Percentiles rank a stretch among this genome's conserved stretches.
Evolutionary conservation across 1,140 invertebrate species (phyloP).

Genomic region (Trypoxylus dichotomus): DNA sequence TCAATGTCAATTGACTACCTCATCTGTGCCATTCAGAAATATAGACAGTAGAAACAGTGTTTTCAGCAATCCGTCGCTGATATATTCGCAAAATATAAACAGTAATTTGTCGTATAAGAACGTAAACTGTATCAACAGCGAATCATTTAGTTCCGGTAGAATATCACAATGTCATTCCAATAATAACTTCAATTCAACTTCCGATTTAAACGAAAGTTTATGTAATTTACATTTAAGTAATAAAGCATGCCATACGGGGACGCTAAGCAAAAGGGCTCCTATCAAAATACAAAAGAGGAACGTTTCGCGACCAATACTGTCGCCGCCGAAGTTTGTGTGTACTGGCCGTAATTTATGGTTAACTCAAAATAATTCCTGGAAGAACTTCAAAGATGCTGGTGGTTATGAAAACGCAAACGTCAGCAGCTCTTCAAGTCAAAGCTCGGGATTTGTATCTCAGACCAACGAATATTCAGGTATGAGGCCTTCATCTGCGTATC

Average conservation of each 20-base stretch:
- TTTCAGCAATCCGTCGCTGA: not conserved
- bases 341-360: not conserved
- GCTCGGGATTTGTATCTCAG: not conserved
- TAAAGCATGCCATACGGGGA: too few species aligned
- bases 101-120: not conserved
- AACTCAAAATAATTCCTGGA: not conserved
- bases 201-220: constrained; percentile 2
- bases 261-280: not conserved
- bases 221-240: not conserved
- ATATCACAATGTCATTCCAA: not conserved
- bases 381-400: not conserved
- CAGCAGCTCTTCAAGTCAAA: constrained; percentile 11
- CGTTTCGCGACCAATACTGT: not conserved
- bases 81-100: not conserved
- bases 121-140: not conserved
- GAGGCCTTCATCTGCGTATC: not conserved
- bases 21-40: not conserved
- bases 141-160: not conserved
- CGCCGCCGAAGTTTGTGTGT: not conserved
- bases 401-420: not conserved
- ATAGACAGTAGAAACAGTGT: not conserved
- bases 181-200: not conserved
- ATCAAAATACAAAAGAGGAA: not conserved
- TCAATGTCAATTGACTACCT: not conserved
- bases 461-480: not conserved